Evolutionary conservation across 2,888 invertebrate genomes (phyloP).

Genomic region (Trissolcus brochymenae): DNA sequence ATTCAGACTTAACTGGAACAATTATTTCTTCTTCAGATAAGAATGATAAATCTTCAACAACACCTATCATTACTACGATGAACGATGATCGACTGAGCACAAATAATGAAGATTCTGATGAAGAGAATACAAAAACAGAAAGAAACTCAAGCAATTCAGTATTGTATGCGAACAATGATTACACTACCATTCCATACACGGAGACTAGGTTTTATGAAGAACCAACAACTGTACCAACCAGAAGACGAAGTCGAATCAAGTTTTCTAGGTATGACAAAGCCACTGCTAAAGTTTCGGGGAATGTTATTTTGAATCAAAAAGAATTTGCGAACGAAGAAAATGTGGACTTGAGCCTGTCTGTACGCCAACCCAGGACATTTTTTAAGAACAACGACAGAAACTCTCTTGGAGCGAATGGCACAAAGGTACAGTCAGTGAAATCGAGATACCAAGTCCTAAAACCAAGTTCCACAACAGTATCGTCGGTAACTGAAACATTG

Average conservation of each 20-base stretch:
- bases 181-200: constrained; percentile 1
- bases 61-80: constrained; percentile 11
- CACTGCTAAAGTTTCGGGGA: constrained; percentile 38
- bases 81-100: constrained; percentile 8
- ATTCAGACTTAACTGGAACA: too few species aligned
- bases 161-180: too few species aligned
- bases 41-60: constrained; percentile 19
- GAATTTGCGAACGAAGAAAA: constrained; percentile 53
- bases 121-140: not conserved
- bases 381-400: constrained; percentile 9
- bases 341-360: constrained; percentile 7
- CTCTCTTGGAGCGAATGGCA: constrained; percentile 1
- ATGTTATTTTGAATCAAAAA: not conserved
- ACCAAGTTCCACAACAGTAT: constrained; percentile 64
- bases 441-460: constrained; percentile 64
- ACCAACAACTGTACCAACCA: constrained; percentile 10
- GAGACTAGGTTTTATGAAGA: not conserved
- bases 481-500: constrained; percentile 70
- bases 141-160: not conserved
- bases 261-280: constrained; percentile 43
- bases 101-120: constrained; percentile 3
- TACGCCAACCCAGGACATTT: constrained; percentile 51
- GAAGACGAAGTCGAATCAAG: constrained; percentile 13
- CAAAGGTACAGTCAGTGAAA: constrained; percentile 52
- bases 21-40: too few species aligned